Conservation (phyloP, 1,140 invertebrate species). For the Drosophila funebris region DNA sequence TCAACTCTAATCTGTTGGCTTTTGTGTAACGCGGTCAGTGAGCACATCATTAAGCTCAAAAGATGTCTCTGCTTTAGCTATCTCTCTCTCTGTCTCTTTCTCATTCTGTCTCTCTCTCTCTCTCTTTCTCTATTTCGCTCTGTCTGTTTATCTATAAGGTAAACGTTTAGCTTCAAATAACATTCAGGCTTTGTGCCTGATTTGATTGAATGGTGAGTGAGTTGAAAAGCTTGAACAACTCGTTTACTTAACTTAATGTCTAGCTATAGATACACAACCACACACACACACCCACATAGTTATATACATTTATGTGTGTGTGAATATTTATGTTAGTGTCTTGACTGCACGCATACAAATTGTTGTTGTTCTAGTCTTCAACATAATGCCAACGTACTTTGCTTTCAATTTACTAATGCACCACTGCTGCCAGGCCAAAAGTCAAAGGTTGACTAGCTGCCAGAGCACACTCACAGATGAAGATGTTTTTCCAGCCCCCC, state of each 20-base stretch:
- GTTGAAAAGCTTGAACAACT: slow-evolving; percentile 39
- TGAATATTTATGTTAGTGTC: slow-evolving; percentile 59
- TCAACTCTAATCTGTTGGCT: background rate
- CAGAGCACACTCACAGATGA: slow-evolving; percentile 21
- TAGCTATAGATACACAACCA: slow-evolving; percentile 6
- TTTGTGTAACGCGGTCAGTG: slow-evolving; percentile 39
- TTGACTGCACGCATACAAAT: slow-evolving; percentile 55
- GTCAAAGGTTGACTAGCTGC: slow-evolving; percentile 60
- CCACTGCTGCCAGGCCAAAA: slow-evolving; percentile 45
- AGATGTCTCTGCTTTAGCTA: background rate
- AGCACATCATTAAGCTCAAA: slow-evolving; percentile 48
- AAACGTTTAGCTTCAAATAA: slow-evolving; percentile 37
- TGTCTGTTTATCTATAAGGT: background rate
- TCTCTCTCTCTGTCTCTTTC: background rate
- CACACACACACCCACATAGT: background rate
- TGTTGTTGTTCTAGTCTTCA: slow-evolving; percentile 30
- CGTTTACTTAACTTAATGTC: slow-evolving; percentile 42
- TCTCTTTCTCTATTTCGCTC: background rate
- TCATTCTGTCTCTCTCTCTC: background rate
- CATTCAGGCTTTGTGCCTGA: slow-evolving; percentile 34
- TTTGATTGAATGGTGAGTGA: slow-evolving; percentile 55
- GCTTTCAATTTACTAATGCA: slow-evolving; percentile 80
- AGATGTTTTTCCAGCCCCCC: slow-evolving; percentile 28
- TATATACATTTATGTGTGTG: background rate
- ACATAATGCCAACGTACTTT: slow-evolving; percentile 56